Conservation (phyloP, 30 jellyfish, hydroid and myxozoan species). For the Aurelia sp. region DNA sequence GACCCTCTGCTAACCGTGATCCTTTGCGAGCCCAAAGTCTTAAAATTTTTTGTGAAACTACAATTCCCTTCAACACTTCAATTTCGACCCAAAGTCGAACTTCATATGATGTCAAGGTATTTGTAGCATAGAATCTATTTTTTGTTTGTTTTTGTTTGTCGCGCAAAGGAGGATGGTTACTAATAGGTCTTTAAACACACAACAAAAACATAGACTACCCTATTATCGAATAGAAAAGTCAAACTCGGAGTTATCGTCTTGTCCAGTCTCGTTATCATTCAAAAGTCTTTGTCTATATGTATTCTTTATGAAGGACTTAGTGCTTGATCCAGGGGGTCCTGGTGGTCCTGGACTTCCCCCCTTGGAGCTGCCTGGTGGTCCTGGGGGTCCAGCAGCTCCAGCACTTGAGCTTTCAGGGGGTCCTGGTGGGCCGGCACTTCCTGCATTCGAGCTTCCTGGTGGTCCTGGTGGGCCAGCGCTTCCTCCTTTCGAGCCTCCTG, state of each 20-base stretch:
- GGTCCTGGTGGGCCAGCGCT: slow-evolving; percentile 51
- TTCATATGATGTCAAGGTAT: no score
- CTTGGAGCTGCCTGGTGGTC: slow-evolving; percentile 19
- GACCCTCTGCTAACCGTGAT: no score
- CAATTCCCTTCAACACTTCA: no score
- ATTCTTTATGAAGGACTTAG: slow-evolving; percentile 9
- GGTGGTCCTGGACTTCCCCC: slow-evolving; percentile 54
- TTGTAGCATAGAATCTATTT: no score
- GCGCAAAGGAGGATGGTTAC: no score
- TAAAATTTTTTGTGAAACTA: no score
- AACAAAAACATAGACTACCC: no score
- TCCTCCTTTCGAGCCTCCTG: slow-evolving; percentile 26
- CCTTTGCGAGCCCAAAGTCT: no score
- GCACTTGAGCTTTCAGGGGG: slow-evolving; percentile 36
- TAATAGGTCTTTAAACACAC: no score
- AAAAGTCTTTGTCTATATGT: background rate
- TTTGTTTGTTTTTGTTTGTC: no score
- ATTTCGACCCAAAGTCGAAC: no score
- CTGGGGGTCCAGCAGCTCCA: slow-evolving; percentile 45
- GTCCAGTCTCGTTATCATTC: background rate
- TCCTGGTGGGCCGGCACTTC: slow-evolving; percentile 39
- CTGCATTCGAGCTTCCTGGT: background rate
- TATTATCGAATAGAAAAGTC: slow-evolving; percentile 35
- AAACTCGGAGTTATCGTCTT: slow-evolving; percentile 30
- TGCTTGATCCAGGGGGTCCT: slow-evolving; percentile 65